Base-by-base conservation (phyloP, 2,888 invertebrate species). In the Zootermopsis nevadensis region DNA sequence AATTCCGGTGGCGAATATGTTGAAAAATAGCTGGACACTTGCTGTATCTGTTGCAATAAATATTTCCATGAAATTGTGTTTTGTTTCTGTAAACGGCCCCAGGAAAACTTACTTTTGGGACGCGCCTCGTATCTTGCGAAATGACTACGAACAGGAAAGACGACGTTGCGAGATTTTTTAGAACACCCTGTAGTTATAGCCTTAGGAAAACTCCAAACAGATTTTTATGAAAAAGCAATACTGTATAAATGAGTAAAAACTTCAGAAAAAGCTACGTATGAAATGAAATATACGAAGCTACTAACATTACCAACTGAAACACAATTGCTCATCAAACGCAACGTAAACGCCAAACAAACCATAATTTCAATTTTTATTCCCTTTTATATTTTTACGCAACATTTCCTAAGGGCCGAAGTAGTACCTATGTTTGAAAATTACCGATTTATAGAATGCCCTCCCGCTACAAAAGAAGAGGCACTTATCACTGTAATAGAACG, bases 401-500 rank as follows among this genome's bases (percentile, higher is more conserved):
- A 69, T 0, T 30, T 69, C 74, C 74, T 38, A 35, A 22, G 38
- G 74, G 74, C 74, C 38, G 31, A 38, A 74, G 31, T 42, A 38
- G 74, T 74, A 38, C 38, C 38, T 38, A 74, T n/a, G 38, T 74
- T 33, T 35, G 35, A 38, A 74, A 38, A 74, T 74, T 19, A 74
- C 31, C 7, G 35, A 74, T 38, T 74, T 33, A 38, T 15, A 19
- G 22, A 69, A 30, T 22, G 69, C 30, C 66, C 33, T 22, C 33
- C 69, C 22, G 69, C 69, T 69, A 74, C 19, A n/a, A 74, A 74
- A 74, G 74, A 38, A 74, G 33, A 35, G 10, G 74, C 38, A 74
- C 74, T 74, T 74, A 74, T 74, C 74, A 74, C 27, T n/a, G 79
- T 79, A 79, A 79, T 79, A 66, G 79, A 66, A 79, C 66, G n/a